A percentile compares a stretch with the other conserved stretches of the same genome.
These are phyloP conservation scores for Odobenus rosmarus DNA, from an alignment of 2,113 vertebrate species.

Conservation along the genomic window DNA sequence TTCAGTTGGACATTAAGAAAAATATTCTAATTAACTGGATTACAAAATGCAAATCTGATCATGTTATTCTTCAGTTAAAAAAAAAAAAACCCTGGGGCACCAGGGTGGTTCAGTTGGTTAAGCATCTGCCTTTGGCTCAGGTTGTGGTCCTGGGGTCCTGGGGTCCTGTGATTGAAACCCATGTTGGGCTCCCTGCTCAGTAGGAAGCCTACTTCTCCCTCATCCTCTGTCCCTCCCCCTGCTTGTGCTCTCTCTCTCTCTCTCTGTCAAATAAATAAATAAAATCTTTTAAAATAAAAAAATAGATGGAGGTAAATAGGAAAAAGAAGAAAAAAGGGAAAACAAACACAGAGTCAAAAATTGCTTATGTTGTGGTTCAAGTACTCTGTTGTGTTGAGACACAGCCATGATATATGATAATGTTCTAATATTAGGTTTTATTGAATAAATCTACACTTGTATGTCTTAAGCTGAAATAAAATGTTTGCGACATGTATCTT, in stretches of 20 bases:
- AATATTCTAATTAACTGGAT: background rate
- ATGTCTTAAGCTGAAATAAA: constrained; percentile 10
- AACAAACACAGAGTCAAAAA: background rate
- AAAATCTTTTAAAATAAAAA: background rate
- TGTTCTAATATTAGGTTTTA: background rate
- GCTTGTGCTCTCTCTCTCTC: too few species aligned
- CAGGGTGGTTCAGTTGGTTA: too few species aligned
- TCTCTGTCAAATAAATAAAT: background rate
- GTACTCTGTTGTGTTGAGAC: background rate
- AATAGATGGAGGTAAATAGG: background rate
- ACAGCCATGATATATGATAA: background rate
- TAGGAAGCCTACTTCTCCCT: too few species aligned
- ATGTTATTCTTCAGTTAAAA: background rate
- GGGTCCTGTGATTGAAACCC: too few species aligned
- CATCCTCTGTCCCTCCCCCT: too few species aligned
- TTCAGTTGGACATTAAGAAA: constrained; percentile 30
- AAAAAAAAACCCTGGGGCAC: background rate
- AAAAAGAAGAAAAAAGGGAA: background rate
- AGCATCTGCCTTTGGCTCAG: too few species aligned
- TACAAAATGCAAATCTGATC: constrained; percentile 31
- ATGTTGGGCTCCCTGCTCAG: too few species aligned
- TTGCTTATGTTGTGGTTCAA: background rate
- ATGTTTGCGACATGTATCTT: background rate
- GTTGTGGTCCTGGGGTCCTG: too few species aligned
- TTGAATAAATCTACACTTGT: background rate